Evolutionary conservation across 2,888 invertebrate species (phyloP), one percentile per base, ranked within the genome.

Genomic region (Drosophila meridionalis): DNA sequence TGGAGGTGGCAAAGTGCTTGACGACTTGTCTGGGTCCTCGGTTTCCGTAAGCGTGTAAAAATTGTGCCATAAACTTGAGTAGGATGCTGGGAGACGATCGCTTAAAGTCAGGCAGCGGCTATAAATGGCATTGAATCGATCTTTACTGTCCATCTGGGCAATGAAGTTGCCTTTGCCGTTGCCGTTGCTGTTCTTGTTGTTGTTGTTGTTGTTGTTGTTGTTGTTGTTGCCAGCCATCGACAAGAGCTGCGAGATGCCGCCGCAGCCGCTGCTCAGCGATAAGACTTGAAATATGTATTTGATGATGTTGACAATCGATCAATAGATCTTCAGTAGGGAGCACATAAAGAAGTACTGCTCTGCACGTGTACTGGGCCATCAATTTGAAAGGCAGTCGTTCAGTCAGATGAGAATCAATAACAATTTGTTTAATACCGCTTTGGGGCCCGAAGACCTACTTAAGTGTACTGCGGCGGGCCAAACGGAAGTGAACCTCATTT

Each of bases 291-390:
- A 85, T 85, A 85, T 85, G 83, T 85, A 87, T 85, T 84, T 83
- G 86, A 83, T 83, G 88, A 79, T 77, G 83, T 78, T 83, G 88
- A 88, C 86, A 85, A 85, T 81, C 84, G 83, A 85, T 77, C 83
- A 80, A 85, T 85, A 73, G 83, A 85, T 85, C 88, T 85, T 83
- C 53, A 63, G 75, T 65, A 56, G 66, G 63, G 57, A 87, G 82
- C 80, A 73, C 82, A 87, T 85, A 85, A 87, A 87, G 47, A 69
- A 71, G 63, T 52, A 65, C 68, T 52, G 68, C 40, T 45, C 61
- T 82, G 73, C 82, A 82, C 76, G 69, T 80, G 85, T 45, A 62
- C 47, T 48, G 56, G 64, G 58, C 64, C 68, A 87, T 84, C 76
- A 80, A 84, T 87, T 84, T 67, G 76, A 82, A 71, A 87, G 83